phyloP scores from a whole-genome alignment of 2,797 vertebrate genomes.

The Tenualosa ilisha region DNA sequence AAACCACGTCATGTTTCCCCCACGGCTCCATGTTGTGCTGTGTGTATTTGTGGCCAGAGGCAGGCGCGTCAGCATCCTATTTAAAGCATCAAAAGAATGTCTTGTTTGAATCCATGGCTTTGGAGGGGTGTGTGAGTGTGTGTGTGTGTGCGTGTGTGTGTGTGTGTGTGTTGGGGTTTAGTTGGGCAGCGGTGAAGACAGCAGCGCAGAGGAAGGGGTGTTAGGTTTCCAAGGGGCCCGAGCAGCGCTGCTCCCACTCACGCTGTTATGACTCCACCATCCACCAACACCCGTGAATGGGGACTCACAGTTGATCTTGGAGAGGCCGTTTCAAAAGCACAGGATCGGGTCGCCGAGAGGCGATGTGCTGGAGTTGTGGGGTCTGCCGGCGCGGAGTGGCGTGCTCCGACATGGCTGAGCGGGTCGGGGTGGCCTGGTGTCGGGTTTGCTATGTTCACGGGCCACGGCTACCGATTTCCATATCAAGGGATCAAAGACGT shows the following conservation, averaged over 20 bases:
- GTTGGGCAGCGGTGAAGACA: neutral
- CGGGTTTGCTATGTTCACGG: slow-evolving; percentile 4
- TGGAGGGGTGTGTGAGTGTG: neutral
- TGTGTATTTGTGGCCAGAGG: neutral
- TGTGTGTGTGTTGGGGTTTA: neutral
- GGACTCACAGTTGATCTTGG: neutral
- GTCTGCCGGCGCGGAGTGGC: neutral
- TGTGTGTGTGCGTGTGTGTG: too few relatives aligned
- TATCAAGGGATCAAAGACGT: slow-evolving; percentile 37
- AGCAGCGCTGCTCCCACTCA: neutral
- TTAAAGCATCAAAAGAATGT: neutral
- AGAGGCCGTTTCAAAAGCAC: neutral
- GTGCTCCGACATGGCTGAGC: neutral
- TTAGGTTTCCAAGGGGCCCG: too few relatives aligned
- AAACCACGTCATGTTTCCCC: neutral
- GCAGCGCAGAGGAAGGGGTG: too few relatives aligned
- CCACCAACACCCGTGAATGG: neutral
- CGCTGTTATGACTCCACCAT: neutral
- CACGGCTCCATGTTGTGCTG: neutral
- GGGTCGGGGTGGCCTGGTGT: neutral
- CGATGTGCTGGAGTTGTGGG: too few relatives aligned
- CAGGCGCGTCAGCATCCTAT: neutral
- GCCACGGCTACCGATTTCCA: slow-evolving; percentile 42
- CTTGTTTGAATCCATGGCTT: neutral
- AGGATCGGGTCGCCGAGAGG: neutral